Conservation (phyloP, 1,140 invertebrate genomes). For the Dryas iulia region DNA sequence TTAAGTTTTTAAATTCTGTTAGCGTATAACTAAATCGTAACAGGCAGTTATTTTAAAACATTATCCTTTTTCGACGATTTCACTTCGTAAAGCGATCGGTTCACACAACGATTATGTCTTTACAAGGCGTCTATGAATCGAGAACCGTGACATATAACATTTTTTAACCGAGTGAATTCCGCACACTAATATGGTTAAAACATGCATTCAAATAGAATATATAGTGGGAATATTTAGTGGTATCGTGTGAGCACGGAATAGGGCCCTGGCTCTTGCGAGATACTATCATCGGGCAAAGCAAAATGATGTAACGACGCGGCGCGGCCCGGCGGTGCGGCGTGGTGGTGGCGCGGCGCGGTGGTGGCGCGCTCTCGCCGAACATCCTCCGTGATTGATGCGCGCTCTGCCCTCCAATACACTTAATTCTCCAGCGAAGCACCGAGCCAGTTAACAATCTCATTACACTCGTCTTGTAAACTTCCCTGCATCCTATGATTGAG, state of each 20-base stretch:
- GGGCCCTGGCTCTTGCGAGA: slow-evolving; percentile 6
- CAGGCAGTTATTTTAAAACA: background rate
- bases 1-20: background rate
- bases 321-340: background rate
- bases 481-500: background rate
- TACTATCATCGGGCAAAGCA: slow-evolving; percentile 29
- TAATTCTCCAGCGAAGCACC: slow-evolving; percentile 17
- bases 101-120: slow-evolving; percentile 27
- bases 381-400: slow-evolving; percentile 19
- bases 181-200: slow-evolving; percentile 16
- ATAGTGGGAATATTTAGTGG: slow-evolving; percentile 10
- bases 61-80: slow-evolving; percentile 5
- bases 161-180: slow-evolving; percentile 27
- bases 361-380: slow-evolving; percentile 2
- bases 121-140: slow-evolving; percentile 19
- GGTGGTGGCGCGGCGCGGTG: background rate
- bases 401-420: slow-evolving; percentile 15
- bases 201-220: slow-evolving; percentile 20
- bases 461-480: slow-evolving; percentile 15
- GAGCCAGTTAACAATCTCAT: slow-evolving; percentile 22
- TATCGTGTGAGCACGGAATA: background rate
- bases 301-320: slow-evolving; percentile 22
- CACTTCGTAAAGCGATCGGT: slow-evolving; percentile 12
- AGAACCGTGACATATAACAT: slow-evolving; percentile 23
- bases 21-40: background rate